These are phyloP conservation scores for Zygothrica quintamaculata DNA, from an alignment of 2,888 invertebrate species.

Conservation along the genomic window DNA sequence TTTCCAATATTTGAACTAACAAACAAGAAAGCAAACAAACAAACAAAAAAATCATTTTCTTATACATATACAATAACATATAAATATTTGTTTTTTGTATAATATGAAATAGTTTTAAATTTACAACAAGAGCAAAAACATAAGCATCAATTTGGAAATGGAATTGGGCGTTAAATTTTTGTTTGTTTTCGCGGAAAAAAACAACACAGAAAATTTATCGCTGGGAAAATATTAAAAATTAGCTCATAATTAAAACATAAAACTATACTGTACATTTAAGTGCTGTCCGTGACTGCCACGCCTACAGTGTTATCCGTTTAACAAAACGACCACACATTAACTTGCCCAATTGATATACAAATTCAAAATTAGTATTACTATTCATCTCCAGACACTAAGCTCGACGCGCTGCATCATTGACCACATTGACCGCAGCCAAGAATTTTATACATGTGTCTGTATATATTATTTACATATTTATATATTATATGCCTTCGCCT, in stretches of 20 bases:
- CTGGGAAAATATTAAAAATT: conserved; percentile 57
- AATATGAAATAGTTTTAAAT: conserved; percentile 24
- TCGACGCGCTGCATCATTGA: conserved; percentile 46
- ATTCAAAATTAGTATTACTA: conserved; percentile 20
- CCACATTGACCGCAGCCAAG: conserved; percentile 37
- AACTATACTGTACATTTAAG: conserved; percentile 69
- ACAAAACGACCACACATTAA: conserved; percentile 23
- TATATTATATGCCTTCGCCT: no score
- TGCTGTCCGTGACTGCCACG: conserved; percentile 51
- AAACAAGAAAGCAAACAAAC: conserved; percentile 14
- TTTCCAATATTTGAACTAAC: conserved; percentile 19
- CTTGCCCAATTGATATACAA: conserved; percentile 17
- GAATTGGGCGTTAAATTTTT: conserved; percentile 16
- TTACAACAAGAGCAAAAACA: conserved; percentile 10
- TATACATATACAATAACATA: no score
- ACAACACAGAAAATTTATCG: conserved; percentile 45
- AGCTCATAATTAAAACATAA: conserved; percentile 73
- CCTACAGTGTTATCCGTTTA: conserved; percentile 16
- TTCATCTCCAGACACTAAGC: conserved; percentile 40
- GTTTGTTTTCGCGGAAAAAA: conserved; percentile 13
- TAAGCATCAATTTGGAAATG: conserved; percentile 4
- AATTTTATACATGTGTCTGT: neutral
- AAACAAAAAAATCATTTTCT: conserved; percentile 37
- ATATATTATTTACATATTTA: no score
- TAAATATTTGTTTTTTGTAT: conserved; percentile 6